Evolutionary conservation across 2,888 invertebrate species (phyloP).

Genomic region (Chrysotoxum bicinctum): DNA sequence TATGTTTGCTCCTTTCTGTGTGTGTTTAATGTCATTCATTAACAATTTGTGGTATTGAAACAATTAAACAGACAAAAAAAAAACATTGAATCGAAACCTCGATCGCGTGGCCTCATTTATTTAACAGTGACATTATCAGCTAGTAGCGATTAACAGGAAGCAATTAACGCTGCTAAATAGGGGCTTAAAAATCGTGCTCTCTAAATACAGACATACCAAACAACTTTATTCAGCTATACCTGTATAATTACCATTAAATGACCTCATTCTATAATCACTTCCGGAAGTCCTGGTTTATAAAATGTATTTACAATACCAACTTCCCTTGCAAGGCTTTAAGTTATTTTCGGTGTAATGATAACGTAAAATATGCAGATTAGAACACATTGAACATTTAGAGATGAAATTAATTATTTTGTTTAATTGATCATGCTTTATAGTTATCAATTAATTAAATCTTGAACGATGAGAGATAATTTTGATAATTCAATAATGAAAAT

Average conservation of each 20-base stretch:
- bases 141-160: constrained; percentile 9
- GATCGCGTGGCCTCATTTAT: constrained; percentile 1
- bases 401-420: constrained; percentile 4
- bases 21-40: neutral
- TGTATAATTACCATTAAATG: neutral
- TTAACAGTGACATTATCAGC: constrained; percentile 22
- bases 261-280: neutral
- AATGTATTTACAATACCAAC: neutral
- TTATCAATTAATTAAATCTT: neutral
- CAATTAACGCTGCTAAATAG: constrained; percentile 1
- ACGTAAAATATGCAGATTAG: neutral
- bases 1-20: neutral
- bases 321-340: neutral
- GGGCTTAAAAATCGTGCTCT: neutral
- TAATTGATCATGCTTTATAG: neutral
- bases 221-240: neutral
- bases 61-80: neutral
- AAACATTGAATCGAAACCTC: neutral
- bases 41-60: neutral
- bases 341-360: neutral
- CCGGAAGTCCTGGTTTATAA: constrained; percentile 1
- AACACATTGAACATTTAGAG: neutral
- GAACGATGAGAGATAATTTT: neutral
- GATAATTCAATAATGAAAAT: neutral
- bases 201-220: neutral